These are phyloP conservation scores for Lithophane leautieri DNA, from an alignment of 2,888 invertebrate genomes.

Conservation along the genomic window DNA sequence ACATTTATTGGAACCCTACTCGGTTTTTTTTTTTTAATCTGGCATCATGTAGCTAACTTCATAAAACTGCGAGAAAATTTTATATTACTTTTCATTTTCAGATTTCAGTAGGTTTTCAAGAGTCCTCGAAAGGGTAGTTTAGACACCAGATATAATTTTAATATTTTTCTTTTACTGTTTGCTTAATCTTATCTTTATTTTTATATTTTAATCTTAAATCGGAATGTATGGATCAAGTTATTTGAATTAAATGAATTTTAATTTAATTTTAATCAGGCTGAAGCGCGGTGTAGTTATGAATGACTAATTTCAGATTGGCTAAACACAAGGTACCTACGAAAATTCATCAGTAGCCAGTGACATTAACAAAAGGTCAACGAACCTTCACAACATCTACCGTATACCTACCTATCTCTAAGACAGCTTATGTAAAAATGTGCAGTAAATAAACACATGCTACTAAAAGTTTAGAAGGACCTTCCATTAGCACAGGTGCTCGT, in stretches of 20 bases:
- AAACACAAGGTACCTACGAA: not conserved
- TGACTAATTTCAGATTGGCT: not conserved
- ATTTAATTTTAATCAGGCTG: no score
- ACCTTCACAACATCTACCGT: not conserved
- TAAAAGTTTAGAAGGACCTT: constrained; percentile 59
- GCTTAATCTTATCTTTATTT: no score
- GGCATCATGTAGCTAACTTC: no score
- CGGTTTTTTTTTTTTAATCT: no score
- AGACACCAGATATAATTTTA: not conserved
- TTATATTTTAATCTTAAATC: no score
- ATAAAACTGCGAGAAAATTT: not conserved
- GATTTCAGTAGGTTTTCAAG: not conserved
- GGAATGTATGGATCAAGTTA: no score
- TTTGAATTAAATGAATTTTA: no score
- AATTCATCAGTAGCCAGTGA: not conserved
- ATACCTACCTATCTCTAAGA: not conserved
- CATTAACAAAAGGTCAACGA: constrained; percentile 24
- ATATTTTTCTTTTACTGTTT: no score
- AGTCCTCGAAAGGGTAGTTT: not conserved
- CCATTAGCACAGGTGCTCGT: constrained; percentile 67
- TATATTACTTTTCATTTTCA: not conserved
- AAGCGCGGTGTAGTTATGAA: not conserved
- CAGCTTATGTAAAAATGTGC: constrained; percentile 22
- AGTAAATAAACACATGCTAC: constrained; percentile 33
- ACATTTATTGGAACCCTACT: constrained; percentile 7